Base-by-base conservation (phyloP, 1,140 invertebrate species). In the Bombus affinis region DNA sequence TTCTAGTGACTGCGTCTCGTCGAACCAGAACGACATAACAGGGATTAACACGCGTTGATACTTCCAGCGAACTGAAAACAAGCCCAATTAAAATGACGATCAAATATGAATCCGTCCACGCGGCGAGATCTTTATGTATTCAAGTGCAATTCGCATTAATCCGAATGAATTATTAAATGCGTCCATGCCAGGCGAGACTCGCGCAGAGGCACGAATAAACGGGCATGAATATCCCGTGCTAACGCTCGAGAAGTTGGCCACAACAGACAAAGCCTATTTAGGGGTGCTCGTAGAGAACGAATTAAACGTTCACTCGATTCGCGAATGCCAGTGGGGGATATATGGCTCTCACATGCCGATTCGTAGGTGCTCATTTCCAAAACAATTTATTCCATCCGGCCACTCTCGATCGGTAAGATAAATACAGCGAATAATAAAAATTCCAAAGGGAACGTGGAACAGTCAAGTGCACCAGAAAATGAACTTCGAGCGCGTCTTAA, bases 341-440 rank as follows among this genome's bases (percentile, higher is more conserved):
- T 62, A 62, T n/a, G 10, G 28, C 10, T 32, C 13, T n/a, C n/a
- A 9, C 32, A 9, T 15, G 42, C 35, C 68, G 42, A 71, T 53
- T 12, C 12, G n/a, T n/a, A 32, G 37, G 66, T 47, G 18, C 12
- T 32, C 76, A 59, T 66, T 78, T 44, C 1, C 39, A 12, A 65
- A 78, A 15, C 73, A 25, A 70, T 70, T 79, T 65, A 53, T 68
- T 68, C 44, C 44, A 15, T 8, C 15, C 22, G 12, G 28, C 28
- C 32, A 47, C 42, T 35, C n/a, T 3, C 35, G 42, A 73, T 73
- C 70, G 68, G 15, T 8, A 81, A 80, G 35, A 78, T 47, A 79
- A 83, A 47, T 86, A 89, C 53, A 22, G 47, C 72, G 79, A 78
- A 82, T 78, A 83, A 89, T 89, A 86, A 89, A 89, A 88, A 76